phyloP scores from a whole-genome alignment of 2,888 invertebrate species.

The Idaea biselata region DNA sequence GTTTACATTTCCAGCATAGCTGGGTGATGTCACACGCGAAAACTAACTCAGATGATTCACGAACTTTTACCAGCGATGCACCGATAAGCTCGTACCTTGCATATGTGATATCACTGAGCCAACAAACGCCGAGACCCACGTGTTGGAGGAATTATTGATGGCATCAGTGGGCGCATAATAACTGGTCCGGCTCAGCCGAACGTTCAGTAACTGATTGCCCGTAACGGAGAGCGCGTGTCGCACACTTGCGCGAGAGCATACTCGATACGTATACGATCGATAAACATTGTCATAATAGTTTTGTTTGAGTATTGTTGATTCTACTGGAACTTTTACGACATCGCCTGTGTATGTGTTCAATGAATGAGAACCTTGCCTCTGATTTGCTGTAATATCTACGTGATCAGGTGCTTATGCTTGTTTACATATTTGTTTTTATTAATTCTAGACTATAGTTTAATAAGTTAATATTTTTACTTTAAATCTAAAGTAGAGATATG shows the following conservation, averaged over 20 bases:
- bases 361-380: constrained; percentile 50
- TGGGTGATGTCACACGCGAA: constrained; percentile 70
- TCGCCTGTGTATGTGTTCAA: constrained; percentile 57
- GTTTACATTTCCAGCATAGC: constrained; percentile 59
- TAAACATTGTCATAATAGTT: constrained; percentile 45
- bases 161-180: constrained; percentile 76
- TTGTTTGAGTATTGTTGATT: constrained; percentile 38
- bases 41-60: constrained; percentile 75
- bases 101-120: constrained; percentile 54
- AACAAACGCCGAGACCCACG: constrained; percentile 62
- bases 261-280: constrained; percentile 47
- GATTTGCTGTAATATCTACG: constrained; percentile 58
- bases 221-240: constrained; percentile 68
- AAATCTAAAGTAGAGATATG: background rate
- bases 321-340: constrained; percentile 50
- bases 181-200: constrained; percentile 62
- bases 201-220: constrained; percentile 74
- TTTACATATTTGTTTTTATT: constrained; percentile 5
- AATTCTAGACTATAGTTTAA: background rate
- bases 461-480: background rate
- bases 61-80: constrained; percentile 74
- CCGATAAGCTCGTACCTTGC: constrained; percentile 65
- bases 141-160: constrained; percentile 71
- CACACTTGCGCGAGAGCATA: constrained; percentile 61
- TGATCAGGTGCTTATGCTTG: constrained; percentile 61